Evolutionary conservation across 92 coral and sea anemone species (phyloP).

Genomic region (Micromussa lordhowensis): DNA sequence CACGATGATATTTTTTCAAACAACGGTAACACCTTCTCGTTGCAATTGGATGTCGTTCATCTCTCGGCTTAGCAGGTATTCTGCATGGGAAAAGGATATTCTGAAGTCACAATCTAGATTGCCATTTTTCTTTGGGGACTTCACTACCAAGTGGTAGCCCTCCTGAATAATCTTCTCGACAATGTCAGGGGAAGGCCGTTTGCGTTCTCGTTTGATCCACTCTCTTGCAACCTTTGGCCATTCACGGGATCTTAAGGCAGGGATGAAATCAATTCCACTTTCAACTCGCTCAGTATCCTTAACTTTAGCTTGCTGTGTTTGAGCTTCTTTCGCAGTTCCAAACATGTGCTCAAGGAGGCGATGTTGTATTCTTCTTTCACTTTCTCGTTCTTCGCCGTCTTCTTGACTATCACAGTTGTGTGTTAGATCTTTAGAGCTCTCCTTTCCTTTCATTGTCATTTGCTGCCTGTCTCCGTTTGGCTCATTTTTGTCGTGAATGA

Average conservation of each 20-base stretch:
- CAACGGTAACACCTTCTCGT: slow-evolving; percentile 80
- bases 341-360: slow-evolving; percentile 10
- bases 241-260: slow-evolving; percentile 70
- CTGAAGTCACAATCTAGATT: slow-evolving; percentile 71
- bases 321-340: background rate
- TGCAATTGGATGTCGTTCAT: slow-evolving; percentile 54
- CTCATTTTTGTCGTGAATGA: background rate
- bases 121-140: slow-evolving; percentile 52
- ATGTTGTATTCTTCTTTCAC: background rate
- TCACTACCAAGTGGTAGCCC: slow-evolving; percentile 81
- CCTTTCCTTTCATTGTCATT: background rate
- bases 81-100: slow-evolving; percentile 86
- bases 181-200: slow-evolving; percentile 72
- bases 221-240: slow-evolving; percentile 76
- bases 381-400: background rate
- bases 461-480: background rate
- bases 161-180: slow-evolving; percentile 53
- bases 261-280: slow-evolving; percentile 66
- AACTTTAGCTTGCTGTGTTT: background rate
- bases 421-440: no score
- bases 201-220: slow-evolving; percentile 73
- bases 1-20: slow-evolving; percentile 60
- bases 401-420: no score
- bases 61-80: slow-evolving; percentile 65
- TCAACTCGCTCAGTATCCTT: no score